Conservation (phyloP, 2,797 vertebrate genomes). For the Oryzias sinensis region DNA sequence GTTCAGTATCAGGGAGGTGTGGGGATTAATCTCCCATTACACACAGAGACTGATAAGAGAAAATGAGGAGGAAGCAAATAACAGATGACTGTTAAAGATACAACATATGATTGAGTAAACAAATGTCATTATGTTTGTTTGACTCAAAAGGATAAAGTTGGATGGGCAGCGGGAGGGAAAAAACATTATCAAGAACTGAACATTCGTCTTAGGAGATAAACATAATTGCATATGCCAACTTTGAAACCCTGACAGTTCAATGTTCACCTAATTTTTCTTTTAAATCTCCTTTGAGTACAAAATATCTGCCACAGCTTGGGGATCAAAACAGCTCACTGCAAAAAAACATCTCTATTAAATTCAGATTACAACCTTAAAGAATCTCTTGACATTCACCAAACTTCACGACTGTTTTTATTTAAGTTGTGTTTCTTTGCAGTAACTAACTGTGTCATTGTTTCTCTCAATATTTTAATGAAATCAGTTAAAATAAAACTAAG, state of each 20-base stretch:
- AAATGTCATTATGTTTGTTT: neutral
- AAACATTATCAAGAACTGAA: neutral
- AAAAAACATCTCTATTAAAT: neutral
- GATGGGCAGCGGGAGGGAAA: neutral
- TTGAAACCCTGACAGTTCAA: slow-evolving; percentile 1
- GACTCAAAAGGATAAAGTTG: neutral
- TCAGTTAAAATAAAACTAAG: no score
- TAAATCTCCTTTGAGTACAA: neutral
- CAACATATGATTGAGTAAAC: slow-evolving; percentile 1
- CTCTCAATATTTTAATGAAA: no score
- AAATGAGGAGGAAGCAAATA: slow-evolving; percentile 3
- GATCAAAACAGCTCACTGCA: neutral
- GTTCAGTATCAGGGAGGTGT: neutral
- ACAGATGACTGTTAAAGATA: slow-evolving; percentile 1
- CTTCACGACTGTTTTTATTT: neutral
- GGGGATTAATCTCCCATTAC: neutral
- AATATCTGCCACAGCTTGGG: neutral
- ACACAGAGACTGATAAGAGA: neutral
- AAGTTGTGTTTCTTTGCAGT: no score
- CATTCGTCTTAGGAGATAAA: slow-evolving; percentile 1
- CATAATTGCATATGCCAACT: neutral
- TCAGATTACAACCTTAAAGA: neutral
- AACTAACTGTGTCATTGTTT: no score
- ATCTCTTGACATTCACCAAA: neutral
- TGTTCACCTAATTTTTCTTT: neutral